These are phyloP conservation scores for Sipha flava DNA, from an alignment of 1,140 invertebrate species.

Conservation along the genomic window DNA sequence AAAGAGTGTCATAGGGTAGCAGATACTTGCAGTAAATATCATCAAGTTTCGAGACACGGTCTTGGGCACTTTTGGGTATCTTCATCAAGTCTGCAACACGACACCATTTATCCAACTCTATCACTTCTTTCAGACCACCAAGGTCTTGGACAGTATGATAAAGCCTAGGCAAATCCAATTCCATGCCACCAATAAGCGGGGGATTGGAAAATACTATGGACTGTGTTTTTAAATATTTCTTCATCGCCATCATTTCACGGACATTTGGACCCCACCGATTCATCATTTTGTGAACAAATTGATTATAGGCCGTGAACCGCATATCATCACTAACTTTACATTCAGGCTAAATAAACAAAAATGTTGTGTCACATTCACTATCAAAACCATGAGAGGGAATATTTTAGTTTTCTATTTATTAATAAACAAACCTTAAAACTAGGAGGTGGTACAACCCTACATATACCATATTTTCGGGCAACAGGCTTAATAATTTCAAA, in stretches of 20 bases:
- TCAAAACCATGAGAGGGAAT: neutral
- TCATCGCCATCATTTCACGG: constrained; percentile 76
- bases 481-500: constrained; percentile 72
- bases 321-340: constrained; percentile 78
- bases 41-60: constrained; percentile 76
- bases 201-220: constrained; percentile 64
- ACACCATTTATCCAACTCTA: constrained; percentile 84
- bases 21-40: constrained; percentile 90
- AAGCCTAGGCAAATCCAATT: constrained; percentile 77
- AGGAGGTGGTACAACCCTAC: constrained; percentile 76
- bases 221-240: constrained; percentile 70
- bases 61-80: constrained; percentile 72
- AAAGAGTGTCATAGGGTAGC: constrained; percentile 79
- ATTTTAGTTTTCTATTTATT: neutral
- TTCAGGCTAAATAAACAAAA: constrained; percentile 53
- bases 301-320: constrained; percentile 81
- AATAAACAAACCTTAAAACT: constrained; percentile 59
- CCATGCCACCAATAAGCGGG: constrained; percentile 79
- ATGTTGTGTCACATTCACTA: neutral
- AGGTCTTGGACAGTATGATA: constrained; percentile 76
- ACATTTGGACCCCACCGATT: constrained; percentile 83
- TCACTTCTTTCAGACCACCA: constrained; percentile 80
- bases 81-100: constrained; percentile 81
- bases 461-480: constrained; percentile 78
- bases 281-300: constrained; percentile 83